Evolutionary conservation across 2,888 invertebrate species (phyloP), one percentile per base, ranked within the genome.

Genomic region (Hirtodrosophila trivittata): DNA sequence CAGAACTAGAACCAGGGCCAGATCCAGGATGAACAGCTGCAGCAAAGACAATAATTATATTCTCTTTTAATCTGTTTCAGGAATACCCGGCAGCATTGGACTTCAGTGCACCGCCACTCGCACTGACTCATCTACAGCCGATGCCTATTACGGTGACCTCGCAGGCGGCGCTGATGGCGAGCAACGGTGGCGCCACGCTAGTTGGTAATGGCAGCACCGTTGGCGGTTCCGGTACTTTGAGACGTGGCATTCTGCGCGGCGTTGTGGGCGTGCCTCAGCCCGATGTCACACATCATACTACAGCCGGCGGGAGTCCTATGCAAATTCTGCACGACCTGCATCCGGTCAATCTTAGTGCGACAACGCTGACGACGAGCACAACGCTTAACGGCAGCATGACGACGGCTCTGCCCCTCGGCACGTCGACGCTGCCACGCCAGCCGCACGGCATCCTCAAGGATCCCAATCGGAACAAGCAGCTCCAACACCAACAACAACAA

Each of bases 381-480:
- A 87, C 86, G 56, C 89, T 89, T 45, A 90, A 90, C 56, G 88
- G 89, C 63, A 87, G 89, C 62, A 83, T 89, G 77, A 87, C 88
- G 55, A 78, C 88, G 43, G 77, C 86, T 25, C 67, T 78, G 66
- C 66, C 69, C 13, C 68, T 66, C n/a, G 65, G 72, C 6, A 81
- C 86, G 45, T 54, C 85, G 33, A 86, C 88, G 28, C 75, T 89
- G 66, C 86, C 89, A 12, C 93, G 93, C 80, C 93, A 93, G 65
- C 93, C 93, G 0, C 93, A 93, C 73, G 92, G 93, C 21, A 93
- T 93, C 67, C 91, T 93, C 4, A 93, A 93, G 83, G 93, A 93
- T 88, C 93, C 93, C 1, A 93, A 93, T 54, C 91, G 93, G 28
- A 93, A 92, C 86, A 92, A 93, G 81, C 93, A 93, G 65, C 82